A percentile compares a stretch with the other conserved stretches of the same genome.
Conservation (phyloP, 2,113 vertebrate species). For the Apus apus region DNA sequence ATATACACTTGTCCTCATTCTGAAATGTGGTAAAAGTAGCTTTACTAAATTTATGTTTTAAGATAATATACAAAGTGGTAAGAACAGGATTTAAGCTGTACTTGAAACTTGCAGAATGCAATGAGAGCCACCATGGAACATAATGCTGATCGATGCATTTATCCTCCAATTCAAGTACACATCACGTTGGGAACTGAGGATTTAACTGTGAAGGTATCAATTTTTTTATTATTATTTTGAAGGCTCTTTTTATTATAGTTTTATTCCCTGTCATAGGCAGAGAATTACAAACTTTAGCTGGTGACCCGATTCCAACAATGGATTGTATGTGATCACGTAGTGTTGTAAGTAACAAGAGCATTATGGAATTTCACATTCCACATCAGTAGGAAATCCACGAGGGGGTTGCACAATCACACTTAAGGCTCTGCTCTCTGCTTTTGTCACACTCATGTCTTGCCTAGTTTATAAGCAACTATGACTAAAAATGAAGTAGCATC, state of each 20-base stretch:
- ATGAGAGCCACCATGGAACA: conserved; percentile 98
- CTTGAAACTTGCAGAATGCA: conserved; percentile 85
- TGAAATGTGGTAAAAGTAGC: background rate
- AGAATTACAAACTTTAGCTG: background rate
- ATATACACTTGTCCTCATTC: background rate
- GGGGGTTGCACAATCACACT: background rate
- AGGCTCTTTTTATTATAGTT: background rate
- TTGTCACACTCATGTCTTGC: background rate
- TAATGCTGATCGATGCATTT: conserved; percentile 83
- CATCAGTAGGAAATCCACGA: background rate
- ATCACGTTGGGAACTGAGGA: conserved; percentile 89
- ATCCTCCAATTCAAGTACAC: conserved; percentile 85
- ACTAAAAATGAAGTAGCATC: background rate
- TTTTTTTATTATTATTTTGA: background rate
- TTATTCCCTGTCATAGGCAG: background rate
- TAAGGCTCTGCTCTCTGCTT: background rate
- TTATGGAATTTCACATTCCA: background rate
- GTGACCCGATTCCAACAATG: background rate
- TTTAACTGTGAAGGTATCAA: conserved; percentile 90
- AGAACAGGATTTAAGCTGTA: background rate
- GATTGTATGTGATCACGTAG: background rate
- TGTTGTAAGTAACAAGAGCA: background rate
- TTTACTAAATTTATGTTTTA: background rate
- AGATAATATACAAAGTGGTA: background rate
- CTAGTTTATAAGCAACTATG: background rate